A percentile compares a stretch with the other conserved stretches of the same genome.
These are phyloP conservation scores for Bombycilla garrulus DNA, from an alignment of 2,113 vertebrate genomes.

Conservation along the genomic window DNA sequence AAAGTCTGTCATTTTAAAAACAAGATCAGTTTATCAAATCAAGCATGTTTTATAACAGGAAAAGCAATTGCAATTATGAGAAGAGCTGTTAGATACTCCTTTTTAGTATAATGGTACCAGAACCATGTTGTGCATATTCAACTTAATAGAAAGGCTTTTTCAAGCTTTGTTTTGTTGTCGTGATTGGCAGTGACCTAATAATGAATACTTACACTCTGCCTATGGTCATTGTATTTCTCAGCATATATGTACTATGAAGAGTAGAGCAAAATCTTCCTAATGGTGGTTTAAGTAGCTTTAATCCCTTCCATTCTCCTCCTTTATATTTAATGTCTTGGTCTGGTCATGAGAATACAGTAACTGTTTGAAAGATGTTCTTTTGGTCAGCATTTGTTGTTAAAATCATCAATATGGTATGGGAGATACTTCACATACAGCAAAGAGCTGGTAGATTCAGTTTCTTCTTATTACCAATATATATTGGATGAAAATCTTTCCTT, in stretches of 20 bases:
- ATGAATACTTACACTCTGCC: background rate
- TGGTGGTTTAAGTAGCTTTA: background rate
- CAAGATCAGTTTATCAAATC: background rate
- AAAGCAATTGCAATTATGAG: background rate
- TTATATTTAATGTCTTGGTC: background rate
- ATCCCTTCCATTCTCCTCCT: background rate
- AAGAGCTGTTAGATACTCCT: background rate
- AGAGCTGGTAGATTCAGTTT: background rate
- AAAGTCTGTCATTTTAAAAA: background rate
- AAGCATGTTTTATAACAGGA: background rate
- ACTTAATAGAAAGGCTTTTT: background rate
- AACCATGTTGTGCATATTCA: background rate
- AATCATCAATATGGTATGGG: fast-evolving
- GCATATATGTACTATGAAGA: background rate
- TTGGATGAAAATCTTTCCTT: background rate
- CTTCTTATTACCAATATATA: background rate
- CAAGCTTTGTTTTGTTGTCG: background rate
- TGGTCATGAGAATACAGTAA: background rate
- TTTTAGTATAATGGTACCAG: background rate
- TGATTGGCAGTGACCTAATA: background rate
- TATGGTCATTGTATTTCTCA: background rate
- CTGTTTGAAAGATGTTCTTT: background rate
- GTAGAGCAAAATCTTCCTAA: background rate
- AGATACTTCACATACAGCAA: background rate
- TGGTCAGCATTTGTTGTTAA: background rate